Evolutionary conservation across 2,888 invertebrate species (phyloP), one percentile per base, ranked within the genome.

Genomic region (Achlya flavicornis): DNA sequence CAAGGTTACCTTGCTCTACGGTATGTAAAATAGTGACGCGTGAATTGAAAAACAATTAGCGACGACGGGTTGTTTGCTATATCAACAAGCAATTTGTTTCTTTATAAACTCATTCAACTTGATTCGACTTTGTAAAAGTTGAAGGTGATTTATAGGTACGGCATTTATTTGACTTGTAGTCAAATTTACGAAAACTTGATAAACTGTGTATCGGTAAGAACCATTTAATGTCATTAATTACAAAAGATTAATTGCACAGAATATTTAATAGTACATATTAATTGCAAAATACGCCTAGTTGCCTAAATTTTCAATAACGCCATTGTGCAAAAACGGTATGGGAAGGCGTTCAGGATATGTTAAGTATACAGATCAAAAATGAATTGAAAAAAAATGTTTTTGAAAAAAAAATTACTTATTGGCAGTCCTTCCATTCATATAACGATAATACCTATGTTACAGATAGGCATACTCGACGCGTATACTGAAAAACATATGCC

Each of bases 1-100:
- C 76, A 78, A 79, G 78, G 77, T 71, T 69, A 70, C 66, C 53
- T 48, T 61, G 46, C 19, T 46, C 61, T 58, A 62, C 38, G 38
- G 38, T 10, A 38, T 46, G 57, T 66, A 60, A 65, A 43, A 32
- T 41, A 41, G 12, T 58, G 62, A 59, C 63, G 61, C 61, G 64
- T 58, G 61, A 64, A 62, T 43, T 66, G 61, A 61, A 68, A 61
- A 66, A 69, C 61, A 66, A 70, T 63, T 14, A 58, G 26, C 53
- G 41, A 43, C 26, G 26, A 12, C 26, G 6, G 41, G 41, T 41
- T 41, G 41, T 8, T 41, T 12, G 41, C 41, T 41, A 41, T 41
- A 41, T 41, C 41, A 41, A 41, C 41, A 41, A 11, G 6, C 26
- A 26, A 43, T 41, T 43, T 19, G n/a, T 59, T 58, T 59, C 38